These are phyloP conservation scores for Machimus atricapillus DNA, from an alignment of 2,888 invertebrate genomes.

Conservation along the genomic window DNA sequence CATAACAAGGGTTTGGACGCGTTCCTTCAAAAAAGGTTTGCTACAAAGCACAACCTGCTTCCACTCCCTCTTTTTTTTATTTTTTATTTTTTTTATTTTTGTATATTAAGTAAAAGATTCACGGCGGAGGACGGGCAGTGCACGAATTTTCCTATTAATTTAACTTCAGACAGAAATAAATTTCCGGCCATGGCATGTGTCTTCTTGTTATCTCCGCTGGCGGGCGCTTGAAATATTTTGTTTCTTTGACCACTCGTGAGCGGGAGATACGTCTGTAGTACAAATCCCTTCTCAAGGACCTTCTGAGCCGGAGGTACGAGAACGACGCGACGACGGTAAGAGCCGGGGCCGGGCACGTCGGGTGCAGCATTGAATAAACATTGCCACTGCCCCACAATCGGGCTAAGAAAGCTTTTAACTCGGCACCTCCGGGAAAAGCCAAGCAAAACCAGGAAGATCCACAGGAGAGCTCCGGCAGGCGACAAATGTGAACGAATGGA, in stretches of 20 bases:
- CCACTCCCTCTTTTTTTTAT: neutral
- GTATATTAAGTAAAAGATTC: neutral
- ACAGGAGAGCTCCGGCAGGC: neutral
- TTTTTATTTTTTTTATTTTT: too few relatives aligned
- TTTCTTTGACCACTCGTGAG: constrained; percentile 23
- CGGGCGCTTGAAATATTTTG: constrained; percentile 14
- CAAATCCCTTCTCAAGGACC: neutral
- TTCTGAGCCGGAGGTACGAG: neutral
- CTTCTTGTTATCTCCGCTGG: neutral
- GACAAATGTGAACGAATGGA: constrained; percentile 10
- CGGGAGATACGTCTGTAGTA: neutral
- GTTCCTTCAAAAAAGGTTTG: neutral
- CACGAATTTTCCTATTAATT: constrained; percentile 30
- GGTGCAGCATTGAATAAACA: constrained; percentile 9
- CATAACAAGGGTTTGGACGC: constrained; percentile 12
- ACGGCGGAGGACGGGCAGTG: neutral
- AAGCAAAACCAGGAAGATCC: neutral
- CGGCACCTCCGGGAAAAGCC: neutral
- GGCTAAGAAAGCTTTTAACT: neutral
- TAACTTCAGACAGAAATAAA: constrained; percentile 29
- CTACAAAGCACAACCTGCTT: too few relatives aligned
- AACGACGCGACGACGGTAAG: neutral
- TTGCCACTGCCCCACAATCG: neutral
- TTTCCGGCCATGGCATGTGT: constrained; percentile 29
- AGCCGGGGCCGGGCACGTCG: neutral